Base-by-base conservation (phyloP, 2,888 invertebrate genomes). In the Drosophila gaucha region DNA sequence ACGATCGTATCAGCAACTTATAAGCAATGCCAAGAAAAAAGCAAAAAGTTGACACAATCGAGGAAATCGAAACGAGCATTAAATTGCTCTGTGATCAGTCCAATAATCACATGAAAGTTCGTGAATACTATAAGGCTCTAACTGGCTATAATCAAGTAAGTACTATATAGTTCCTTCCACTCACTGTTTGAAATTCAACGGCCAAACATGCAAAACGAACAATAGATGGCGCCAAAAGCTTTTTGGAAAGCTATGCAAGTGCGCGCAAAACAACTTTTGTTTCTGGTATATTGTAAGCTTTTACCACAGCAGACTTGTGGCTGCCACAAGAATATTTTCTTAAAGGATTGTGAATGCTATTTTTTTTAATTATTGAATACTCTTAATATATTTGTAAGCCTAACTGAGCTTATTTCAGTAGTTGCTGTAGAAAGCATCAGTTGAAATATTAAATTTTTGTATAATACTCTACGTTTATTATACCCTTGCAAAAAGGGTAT, bases 31-130 rank as follows among this genome's bases (percentile, higher is more conserved):
- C 90, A 6, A 84, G 90, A 2, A 90, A 90, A 73, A 91, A 90
- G 30, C 73, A 79, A 31, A 90, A 90, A 74, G 86, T 77, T 4
- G 93, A 93, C 74, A 92, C 93, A 0, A 67, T 87, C 22, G 92
- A 92, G 47, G 91, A 91, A 74, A 84, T 90, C 18, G 91, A 91
- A 59, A 91, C 92, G 3, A 93, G 92, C 80, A 94, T 95, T 0
- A 96, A 96, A 90, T 93, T 96, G 55, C 93, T 95, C 83, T 94
- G 95, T 28, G 96, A 96, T 90, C 97, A 97, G 90, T 95, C 96
- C 9, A 93, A 94, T 14, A 95, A 95, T 30, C 96, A 97, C 84
- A 93, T 95, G 89, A 96, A 96, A 92, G 94, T 93, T 72, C 95
- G 95, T 10, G 94, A 95, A 90, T 95, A 95, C 78, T 93, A 94